Percentiles rank a stretch among this genome's conserved stretches.
Evolutionary conservation across 2,797 vertebrate genomes (phyloP).

Genomic region (Muscicapa comitata): DNA sequence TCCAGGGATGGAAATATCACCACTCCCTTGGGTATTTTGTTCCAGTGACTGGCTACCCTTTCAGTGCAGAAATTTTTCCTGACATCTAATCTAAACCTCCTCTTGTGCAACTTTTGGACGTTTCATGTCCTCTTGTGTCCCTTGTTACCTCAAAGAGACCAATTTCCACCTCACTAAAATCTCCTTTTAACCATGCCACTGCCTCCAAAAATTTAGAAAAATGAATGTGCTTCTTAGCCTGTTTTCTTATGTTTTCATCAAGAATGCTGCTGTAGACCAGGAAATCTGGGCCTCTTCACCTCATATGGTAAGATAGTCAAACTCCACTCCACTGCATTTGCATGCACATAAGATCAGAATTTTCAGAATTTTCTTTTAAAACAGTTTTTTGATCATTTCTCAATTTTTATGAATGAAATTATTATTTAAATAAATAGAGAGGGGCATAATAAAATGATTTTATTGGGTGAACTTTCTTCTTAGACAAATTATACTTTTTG

Average conservation of each 20-base stretch:
- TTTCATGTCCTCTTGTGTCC: not conserved
- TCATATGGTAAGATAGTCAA: not conserved
- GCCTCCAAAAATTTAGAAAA: not conserved
- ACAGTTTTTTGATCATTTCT: not conserved
- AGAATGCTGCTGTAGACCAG: not conserved
- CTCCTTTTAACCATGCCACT: not conserved
- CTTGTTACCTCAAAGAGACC: not conserved
- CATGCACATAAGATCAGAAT: not conserved
- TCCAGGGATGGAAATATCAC: not conserved
- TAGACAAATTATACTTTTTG: not conserved
- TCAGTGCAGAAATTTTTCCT: not conserved
- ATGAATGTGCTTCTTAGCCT: not conserved
- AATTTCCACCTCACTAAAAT: not conserved
- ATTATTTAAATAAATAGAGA: not conserved
- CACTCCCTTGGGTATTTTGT: not conserved
- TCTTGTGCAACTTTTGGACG: rapidly evolving
- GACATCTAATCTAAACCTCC: not conserved
- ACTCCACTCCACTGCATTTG: not conserved
- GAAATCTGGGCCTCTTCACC: not conserved
- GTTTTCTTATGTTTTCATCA: not conserved
- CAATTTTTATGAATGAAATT: not conserved
- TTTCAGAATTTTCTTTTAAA: not conserved
- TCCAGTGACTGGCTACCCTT: not conserved
- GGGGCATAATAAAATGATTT: not conserved
- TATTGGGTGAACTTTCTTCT: not conserved